Conservation (phyloP, 2,888 invertebrate species). For the Anticlea derivata region DNA sequence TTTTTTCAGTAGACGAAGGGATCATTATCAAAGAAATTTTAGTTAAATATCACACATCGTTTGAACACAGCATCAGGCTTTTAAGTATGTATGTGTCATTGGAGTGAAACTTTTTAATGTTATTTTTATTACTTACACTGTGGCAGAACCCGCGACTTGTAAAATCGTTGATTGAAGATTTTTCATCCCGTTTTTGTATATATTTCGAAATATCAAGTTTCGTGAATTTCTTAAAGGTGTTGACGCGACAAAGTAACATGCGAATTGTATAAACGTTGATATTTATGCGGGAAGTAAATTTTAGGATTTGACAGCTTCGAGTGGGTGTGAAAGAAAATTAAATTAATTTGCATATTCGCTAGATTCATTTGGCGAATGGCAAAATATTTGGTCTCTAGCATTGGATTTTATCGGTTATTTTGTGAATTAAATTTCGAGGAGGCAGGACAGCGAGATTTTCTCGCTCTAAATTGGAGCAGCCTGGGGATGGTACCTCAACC, state of each 20-base stretch:
- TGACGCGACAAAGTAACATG: constrained; percentile 6
- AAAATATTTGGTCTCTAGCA: not conserved
- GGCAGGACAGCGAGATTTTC: no score
- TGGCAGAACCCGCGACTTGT: constrained; percentile 2
- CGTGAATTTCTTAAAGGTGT: constrained; percentile 12
- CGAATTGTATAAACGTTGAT: constrained; percentile 4
- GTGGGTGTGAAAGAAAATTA: constrained; percentile 8
- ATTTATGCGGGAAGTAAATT: constrained; percentile 13
- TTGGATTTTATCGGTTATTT: constrained; percentile 77
- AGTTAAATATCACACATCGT: no score
- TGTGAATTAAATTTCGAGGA: no score
- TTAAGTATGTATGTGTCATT: no score
- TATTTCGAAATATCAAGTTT: constrained; percentile 17
- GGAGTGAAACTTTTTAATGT: no score
- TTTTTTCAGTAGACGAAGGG: no score
- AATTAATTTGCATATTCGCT: constrained; percentile 7
- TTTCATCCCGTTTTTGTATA: constrained; percentile 14
- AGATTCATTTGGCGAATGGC: not conserved
- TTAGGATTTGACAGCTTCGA: constrained; percentile 25
- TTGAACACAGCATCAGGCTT: no score
- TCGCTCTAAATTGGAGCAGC: no score
- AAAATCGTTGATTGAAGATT: constrained; percentile 17
- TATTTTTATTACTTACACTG: no score
- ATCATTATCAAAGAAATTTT: no score
- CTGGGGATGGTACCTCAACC: no score